phyloP scores from a whole-genome alignment of 2,888 invertebrate species.

The Ditula angustiorana region DNA sequence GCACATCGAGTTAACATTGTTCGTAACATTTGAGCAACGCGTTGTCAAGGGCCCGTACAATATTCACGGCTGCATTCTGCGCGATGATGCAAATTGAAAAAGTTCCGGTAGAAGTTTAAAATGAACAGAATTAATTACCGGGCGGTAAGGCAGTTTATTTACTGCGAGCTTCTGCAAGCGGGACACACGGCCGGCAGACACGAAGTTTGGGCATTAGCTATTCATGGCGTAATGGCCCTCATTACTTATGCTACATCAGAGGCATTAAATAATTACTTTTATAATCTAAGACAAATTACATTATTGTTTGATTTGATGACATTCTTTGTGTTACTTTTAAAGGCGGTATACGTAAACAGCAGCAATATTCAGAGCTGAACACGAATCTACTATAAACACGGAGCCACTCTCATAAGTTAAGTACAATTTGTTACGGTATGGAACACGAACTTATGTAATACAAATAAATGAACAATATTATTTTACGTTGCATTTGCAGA shows the following conservation, averaged over 20 bases:
- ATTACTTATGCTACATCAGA: slow-evolving; percentile 32
- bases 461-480: slow-evolving; percentile 24
- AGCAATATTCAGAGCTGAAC: neutral
- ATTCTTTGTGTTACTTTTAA: neutral
- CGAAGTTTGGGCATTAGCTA: slow-evolving; percentile 31
- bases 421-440: slow-evolving; percentile 14
- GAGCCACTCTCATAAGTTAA: neutral
- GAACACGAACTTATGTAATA: slow-evolving; percentile 19
- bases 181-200: slow-evolving; percentile 20
- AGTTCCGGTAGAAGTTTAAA: slow-evolving; percentile 57
- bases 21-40: neutral
- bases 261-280: slow-evolving; percentile 29
- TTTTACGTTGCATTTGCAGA: slow-evolving; percentile 15
- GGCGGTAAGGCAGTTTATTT: slow-evolving; percentile 36
- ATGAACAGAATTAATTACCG: slow-evolving; percentile 63
- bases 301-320: neutral
- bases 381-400: neutral
- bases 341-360: neutral
- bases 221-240: slow-evolving; percentile 34
- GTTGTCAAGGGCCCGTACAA: slow-evolving; percentile 43
- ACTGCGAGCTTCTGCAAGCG: slow-evolving; percentile 18
- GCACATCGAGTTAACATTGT: neutral
- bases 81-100: slow-evolving; percentile 69
- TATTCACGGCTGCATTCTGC: slow-evolving; percentile 49
- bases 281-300: slow-evolving; percentile 21